Base-by-base conservation (phyloP, 2,888 invertebrate genomes). In the Brachycybe producta region DNA sequence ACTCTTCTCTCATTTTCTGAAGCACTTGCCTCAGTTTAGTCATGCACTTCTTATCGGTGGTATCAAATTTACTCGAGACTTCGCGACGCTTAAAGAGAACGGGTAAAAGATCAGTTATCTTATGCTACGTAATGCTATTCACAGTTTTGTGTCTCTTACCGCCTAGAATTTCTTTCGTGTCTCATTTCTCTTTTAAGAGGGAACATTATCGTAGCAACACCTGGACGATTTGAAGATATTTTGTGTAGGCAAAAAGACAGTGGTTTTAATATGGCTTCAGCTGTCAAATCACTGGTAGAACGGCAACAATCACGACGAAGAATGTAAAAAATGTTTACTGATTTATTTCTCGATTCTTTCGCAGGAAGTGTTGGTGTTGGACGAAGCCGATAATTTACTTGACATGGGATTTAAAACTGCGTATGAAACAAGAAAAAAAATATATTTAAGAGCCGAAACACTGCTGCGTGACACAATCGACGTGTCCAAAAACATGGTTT, bases 341-440 rank as follows among this genome's bases (percentile, higher is more conserved):
- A 26, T 45, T 41, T 43, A 24, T 34, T 13, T 30, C 5, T 15
- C 45, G 46, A 43, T 30, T 43, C 15, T 35, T 56, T 70, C 68
- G 26, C 61, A 85, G 80, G 95, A 98, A 68, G 73, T 98, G 36
- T 68, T 98, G 30, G 79, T 99, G 1, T 72, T 98, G 23, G 98
- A 99, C 65, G 98, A 98, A 73, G 97, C 97, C 0, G 98, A 99
- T 67, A 77, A 90, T 39, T 73, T 98, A 11, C 71, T 97, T 26
- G 94, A 94, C 64, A 74, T 94, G 55, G 95, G 95, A 2, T 98
- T 98, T 66, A 82, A 82, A 58, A 72, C 77, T 13, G 79, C 62
- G 64, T 66, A 43, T 19, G 36, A 28, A 23, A 32, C 23, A 34
- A 21, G 5, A 19, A 5, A 28, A 39, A 49, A n/a, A n/a, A n/a